Conservation (phyloP, 2,113 vertebrate genomes). For the Mesoclemmys tuberculata region DNA sequence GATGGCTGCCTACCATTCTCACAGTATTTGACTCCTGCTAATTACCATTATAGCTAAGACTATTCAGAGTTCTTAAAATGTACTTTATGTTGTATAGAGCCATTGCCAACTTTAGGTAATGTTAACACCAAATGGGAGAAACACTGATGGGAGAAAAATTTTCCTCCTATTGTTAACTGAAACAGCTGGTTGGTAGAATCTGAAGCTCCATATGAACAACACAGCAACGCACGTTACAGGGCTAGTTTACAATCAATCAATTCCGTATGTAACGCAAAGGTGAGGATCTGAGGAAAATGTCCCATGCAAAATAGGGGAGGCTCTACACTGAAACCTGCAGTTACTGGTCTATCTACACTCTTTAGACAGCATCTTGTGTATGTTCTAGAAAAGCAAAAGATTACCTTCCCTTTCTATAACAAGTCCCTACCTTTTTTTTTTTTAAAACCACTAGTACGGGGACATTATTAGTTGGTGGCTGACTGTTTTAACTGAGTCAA, state of each 20-base stretch:
- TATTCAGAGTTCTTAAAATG: background rate
- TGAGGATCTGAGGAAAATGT: background rate
- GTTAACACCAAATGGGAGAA: background rate
- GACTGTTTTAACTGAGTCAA: background rate
- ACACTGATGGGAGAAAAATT: slow-evolving; percentile 1
- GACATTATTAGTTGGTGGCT: background rate
- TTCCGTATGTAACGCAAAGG: background rate
- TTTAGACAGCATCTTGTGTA: background rate
- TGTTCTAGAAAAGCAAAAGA: background rate
- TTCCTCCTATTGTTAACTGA: slow-evolving; percentile 17
- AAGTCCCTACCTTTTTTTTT: background rate
- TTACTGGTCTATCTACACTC: background rate
- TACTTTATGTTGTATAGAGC: background rate
- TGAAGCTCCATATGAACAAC: background rate
- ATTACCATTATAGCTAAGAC: background rate
- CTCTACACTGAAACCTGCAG: background rate
- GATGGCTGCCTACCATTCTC: background rate
- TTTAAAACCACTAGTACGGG: background rate
- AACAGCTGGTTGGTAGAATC: slow-evolving; percentile 39
- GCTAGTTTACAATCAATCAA: background rate
- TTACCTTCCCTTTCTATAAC: background rate
- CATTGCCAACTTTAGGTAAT: background rate
- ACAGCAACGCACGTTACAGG: background rate
- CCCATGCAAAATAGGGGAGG: background rate
- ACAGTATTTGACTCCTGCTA: background rate